phyloP scores from a whole-genome alignment of 2,888 invertebrate species.

The Spicauda simplicius region DNA sequence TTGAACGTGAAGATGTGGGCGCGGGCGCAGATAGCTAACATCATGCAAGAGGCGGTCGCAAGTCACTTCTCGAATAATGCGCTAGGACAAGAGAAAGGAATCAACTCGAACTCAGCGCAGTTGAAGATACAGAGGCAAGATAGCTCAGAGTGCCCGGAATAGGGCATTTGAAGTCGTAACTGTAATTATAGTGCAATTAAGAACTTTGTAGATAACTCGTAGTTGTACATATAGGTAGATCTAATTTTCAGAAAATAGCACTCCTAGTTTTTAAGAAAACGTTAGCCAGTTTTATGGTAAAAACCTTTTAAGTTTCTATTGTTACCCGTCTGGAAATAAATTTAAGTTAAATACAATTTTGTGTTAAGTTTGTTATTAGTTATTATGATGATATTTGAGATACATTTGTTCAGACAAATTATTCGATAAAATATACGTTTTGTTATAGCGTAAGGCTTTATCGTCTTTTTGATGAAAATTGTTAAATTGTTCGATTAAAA shows the following conservation, averaged over 20 bases:
- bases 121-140: slow-evolving; percentile 57
- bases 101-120: slow-evolving; percentile 45
- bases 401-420: too few species aligned
- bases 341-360: too few species aligned
- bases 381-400: too few species aligned
- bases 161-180: background rate
- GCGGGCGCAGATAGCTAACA: slow-evolving; percentile 71
- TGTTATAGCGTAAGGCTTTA: too few species aligned
- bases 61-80: slow-evolving; percentile 62
- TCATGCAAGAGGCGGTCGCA: slow-evolving; percentile 76
- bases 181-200: background rate
- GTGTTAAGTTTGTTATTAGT: too few species aligned
- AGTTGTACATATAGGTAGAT: too few species aligned
- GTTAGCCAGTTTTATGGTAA: too few species aligned
- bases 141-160: slow-evolving; percentile 42
- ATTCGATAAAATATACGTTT: too few species aligned
- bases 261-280: background rate
- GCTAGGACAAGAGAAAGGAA: slow-evolving; percentile 45
- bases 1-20: slow-evolving; percentile 78
- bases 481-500: too few species aligned
- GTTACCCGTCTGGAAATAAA: too few species aligned
- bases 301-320: too few species aligned
- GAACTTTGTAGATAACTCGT: background rate
- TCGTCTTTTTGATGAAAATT: too few species aligned
- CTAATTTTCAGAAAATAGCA: background rate